phyloP scores from a whole-genome alignment of 2,113 vertebrate genomes.

The Ammodytes dubius region DNA sequence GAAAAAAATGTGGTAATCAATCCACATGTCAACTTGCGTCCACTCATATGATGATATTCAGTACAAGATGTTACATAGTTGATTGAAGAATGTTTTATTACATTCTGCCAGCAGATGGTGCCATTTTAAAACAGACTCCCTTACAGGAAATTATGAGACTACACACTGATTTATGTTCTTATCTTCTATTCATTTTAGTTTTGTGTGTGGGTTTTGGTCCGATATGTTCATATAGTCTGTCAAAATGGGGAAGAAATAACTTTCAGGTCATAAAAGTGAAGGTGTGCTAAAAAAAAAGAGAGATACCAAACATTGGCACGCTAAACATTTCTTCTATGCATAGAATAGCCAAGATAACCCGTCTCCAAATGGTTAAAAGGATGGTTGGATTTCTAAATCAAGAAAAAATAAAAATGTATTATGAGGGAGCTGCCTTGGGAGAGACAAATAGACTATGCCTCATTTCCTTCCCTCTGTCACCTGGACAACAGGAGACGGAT shows the following conservation, averaged over 20 bases:
- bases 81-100: neutral
- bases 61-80: neutral
- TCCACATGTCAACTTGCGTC: neutral
- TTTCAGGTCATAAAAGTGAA: too few relatives aligned
- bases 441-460: neutral
- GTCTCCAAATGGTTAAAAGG: neutral
- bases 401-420: neutral
- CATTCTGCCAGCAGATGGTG: constrained; percentile 50
- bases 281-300: too few relatives aligned
- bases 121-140: neutral
- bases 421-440: neutral
- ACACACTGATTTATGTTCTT: neutral
- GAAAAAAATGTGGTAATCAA: neutral
- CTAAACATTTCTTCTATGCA: too few relatives aligned
- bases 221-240: too few relatives aligned
- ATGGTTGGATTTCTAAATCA: neutral
- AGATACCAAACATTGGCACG: too few relatives aligned
- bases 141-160: neutral
- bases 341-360: too few relatives aligned
- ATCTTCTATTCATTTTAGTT: neutral
- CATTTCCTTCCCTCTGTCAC: neutral
- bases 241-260: too few relatives aligned
- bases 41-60: neutral
- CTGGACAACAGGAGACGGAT: neutral
- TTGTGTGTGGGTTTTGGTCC: too few relatives aligned